Conservation (phyloP, 2,797 vertebrate species). For the Astyanax mexicanus region DNA sequence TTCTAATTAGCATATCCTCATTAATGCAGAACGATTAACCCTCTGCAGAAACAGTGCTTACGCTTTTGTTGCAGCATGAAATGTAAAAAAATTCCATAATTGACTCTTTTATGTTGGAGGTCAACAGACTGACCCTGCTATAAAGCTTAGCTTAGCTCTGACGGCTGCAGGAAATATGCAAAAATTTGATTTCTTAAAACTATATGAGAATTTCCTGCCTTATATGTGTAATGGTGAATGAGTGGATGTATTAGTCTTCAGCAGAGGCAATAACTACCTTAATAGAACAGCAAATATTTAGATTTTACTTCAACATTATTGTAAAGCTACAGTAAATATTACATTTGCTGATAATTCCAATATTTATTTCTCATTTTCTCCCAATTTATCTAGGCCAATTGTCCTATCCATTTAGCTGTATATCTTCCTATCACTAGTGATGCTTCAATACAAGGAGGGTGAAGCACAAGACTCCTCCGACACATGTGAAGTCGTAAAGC, state of each 20-base stretch:
- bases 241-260: too few relatives aligned
- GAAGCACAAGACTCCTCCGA: too few relatives aligned
- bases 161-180: neutral
- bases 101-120: constrained; percentile 5
- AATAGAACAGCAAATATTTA: neutral
- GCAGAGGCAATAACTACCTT: neutral
- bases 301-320: neutral
- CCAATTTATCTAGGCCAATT: too few relatives aligned
- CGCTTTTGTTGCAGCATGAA: neutral
- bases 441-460: too few relatives aligned
- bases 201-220: too few relatives aligned
- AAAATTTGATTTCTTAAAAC: neutral
- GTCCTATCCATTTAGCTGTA: too few relatives aligned
- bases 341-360: too few relatives aligned
- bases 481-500: too few relatives aligned
- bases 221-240: too few relatives aligned
- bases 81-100: neutral
- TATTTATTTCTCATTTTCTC: too few relatives aligned
- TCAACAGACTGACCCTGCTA: neutral
- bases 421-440: too few relatives aligned
- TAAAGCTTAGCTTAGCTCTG: neutral
- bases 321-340: too few relatives aligned
- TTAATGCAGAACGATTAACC: neutral
- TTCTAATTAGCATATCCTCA: neutral
- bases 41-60: neutral